Evolutionary conservation across 2,797 vertebrate genomes (phyloP).

Genomic region (Benthosema pterotum): DNA sequence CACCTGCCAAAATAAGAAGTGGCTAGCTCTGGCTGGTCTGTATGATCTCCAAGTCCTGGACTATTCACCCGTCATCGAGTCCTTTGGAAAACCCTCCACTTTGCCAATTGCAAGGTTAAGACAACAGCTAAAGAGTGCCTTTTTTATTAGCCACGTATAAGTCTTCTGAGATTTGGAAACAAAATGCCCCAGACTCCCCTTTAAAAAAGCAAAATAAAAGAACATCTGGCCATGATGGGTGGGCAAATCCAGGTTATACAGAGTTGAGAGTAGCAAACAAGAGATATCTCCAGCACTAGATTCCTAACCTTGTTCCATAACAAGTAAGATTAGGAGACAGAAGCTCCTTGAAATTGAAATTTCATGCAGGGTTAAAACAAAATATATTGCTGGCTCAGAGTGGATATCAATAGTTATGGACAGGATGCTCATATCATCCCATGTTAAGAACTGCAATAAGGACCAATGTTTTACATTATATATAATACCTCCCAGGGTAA

Average conservation of each 20-base stretch:
- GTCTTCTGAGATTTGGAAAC: constrained; percentile 62
- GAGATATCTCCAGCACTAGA: constrained; percentile 50
- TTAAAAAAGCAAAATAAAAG: constrained; percentile 68
- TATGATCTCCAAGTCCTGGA: constrained; percentile 28
- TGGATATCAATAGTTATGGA: constrained; percentile 33
- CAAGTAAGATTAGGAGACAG: constrained; percentile 59
- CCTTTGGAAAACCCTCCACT: constrained; percentile 46
- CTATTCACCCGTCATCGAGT: constrained; percentile 35
- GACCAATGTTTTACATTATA: constrained; percentile 56
- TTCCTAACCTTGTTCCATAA: constrained; percentile 53
- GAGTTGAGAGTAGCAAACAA: constrained; percentile 60
- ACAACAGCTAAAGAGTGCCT: constrained; percentile 66
- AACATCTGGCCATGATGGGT: constrained; percentile 75
- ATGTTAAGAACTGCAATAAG: constrained; percentile 49
- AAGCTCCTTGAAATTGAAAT: constrained; percentile 78
- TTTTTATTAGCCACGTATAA: constrained; percentile 73
- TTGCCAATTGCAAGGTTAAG: constrained; percentile 73
- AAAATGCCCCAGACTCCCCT: constrained; percentile 58
- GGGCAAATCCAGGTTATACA: constrained; percentile 67
- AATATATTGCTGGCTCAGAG: constrained; percentile 57
- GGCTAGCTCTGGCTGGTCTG: constrained; percentile 24
- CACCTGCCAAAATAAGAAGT: constrained; percentile 55
- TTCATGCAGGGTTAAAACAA: constrained; percentile 60
- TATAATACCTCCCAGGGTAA: constrained; percentile 15
- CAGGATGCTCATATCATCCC: constrained; percentile 50